These are phyloP conservation scores for Oxyruncus cristatus DNA, from an alignment of 2,113 vertebrate species.

Conservation along the genomic window DNA sequence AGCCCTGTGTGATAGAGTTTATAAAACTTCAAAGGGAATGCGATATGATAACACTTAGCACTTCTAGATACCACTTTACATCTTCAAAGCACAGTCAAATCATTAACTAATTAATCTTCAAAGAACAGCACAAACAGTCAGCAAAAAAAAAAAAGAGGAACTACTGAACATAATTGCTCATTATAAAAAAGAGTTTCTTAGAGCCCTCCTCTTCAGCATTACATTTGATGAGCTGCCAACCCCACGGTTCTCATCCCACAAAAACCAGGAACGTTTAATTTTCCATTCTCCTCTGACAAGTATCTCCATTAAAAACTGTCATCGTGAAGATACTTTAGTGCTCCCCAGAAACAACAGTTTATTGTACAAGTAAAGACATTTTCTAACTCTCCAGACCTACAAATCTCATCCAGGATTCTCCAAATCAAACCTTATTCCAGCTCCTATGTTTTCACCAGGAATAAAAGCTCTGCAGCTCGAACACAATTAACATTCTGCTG, in stretches of 20 bases:
- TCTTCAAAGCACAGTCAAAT: constrained; percentile 58
- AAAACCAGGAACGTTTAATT: neutral
- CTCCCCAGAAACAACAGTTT: neutral
- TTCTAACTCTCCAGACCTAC: neutral
- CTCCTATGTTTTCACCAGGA: neutral
- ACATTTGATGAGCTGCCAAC: neutral
- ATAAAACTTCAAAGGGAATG: constrained; percentile 67
- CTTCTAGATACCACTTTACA: constrained; percentile 58
- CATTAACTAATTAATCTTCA: constrained; percentile 72
- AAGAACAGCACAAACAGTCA: constrained; percentile 46
- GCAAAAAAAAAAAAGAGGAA: neutral
- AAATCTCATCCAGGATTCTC: neutral
- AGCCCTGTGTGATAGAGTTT: constrained; percentile 47
- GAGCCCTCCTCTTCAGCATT: neutral
- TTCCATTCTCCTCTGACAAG: neutral
- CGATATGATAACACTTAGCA: constrained; percentile 55
- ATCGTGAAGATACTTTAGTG: neutral
- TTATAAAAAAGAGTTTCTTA: constrained; percentile 16
- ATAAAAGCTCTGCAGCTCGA: neutral
- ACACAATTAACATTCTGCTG: constrained; percentile 40
- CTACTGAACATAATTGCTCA: constrained; percentile 41
- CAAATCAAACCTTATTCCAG: neutral
- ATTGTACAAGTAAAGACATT: neutral
- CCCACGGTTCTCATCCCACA: neutral
- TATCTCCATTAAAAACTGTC: neutral